phyloP scores from a whole-genome alignment of 2,888 invertebrate species.

The Lepetodrilus schrolli region DNA sequence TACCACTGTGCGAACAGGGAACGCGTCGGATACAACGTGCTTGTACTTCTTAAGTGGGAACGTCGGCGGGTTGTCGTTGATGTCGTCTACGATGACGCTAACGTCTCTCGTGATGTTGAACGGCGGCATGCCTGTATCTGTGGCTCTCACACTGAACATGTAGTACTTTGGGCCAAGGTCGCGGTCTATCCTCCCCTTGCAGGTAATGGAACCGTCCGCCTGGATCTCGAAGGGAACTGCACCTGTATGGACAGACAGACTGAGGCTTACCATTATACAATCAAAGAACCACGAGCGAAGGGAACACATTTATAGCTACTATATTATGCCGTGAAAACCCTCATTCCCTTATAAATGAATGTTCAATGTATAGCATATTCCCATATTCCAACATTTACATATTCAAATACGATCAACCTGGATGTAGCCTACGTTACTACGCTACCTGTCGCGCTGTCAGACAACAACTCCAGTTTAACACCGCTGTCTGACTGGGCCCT shows the following conservation, averaged over 20 bases:
- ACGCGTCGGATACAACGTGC: conserved; percentile 39
- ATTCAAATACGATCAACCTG: no score
- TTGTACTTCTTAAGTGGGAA: conserved; percentile 42
- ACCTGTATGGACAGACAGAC: background rate
- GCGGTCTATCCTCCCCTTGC: conserved; percentile 38
- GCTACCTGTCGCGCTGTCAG: background rate
- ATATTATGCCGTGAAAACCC: no score
- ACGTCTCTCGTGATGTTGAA: conserved; percentile 36
- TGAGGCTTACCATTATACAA: no score
- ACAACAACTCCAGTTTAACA: background rate
- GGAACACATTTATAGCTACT: no score
- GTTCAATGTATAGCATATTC: no score
- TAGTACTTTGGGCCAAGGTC: conserved; percentile 40
- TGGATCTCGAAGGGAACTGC: conserved; percentile 47
- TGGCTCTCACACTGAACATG: conserved; percentile 42
- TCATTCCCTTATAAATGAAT: no score
- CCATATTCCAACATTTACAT: no score
- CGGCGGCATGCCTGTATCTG: conserved; percentile 41
- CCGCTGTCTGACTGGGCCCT: conserved; percentile 1
- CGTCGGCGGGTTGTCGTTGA: conserved; percentile 51
- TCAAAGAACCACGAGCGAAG: no score
- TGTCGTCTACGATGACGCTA: conserved; percentile 45
- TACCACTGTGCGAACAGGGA: conserved; percentile 43
- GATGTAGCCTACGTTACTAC: no score
- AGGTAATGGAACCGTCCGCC: conserved; percentile 39